Percentiles rank a stretch among this genome's conserved stretches.
These are phyloP conservation scores for Heliconius aoede DNA, from an alignment of 2,888 invertebrate species.

Conservation along the genomic window DNA sequence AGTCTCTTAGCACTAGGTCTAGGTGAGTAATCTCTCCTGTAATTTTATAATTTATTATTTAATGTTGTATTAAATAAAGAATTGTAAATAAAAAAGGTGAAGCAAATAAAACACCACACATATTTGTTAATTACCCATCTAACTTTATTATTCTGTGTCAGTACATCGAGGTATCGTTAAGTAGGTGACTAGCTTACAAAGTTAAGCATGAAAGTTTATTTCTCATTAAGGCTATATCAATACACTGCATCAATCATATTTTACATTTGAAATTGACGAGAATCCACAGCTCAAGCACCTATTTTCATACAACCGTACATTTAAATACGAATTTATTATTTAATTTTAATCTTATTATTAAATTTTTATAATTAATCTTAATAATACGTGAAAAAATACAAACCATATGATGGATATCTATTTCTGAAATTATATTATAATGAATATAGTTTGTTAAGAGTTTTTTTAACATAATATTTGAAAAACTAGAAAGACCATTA, in stretches of 20 bases:
- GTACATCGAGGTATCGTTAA: slow-evolving; percentile 77
- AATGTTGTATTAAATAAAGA: neutral
- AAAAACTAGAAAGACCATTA: neutral
- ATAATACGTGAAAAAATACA: slow-evolving; percentile 44
- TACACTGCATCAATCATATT: slow-evolving; percentile 60
- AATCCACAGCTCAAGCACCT: slow-evolving; percentile 80
- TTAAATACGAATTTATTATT: slow-evolving; percentile 51
- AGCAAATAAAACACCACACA: slow-evolving; percentile 40
- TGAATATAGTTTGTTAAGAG: neutral
- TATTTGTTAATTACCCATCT: slow-evolving; percentile 65
- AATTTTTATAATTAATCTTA: slow-evolving; percentile 29
- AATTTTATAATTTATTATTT: no score
- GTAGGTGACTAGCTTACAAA: slow-evolving; percentile 70
- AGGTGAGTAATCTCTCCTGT: no score
- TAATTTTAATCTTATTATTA: slow-evolving; percentile 31
- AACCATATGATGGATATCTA: slow-evolving; percentile 35
- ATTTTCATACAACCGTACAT: slow-evolving; percentile 79
- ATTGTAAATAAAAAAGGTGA: neutral
- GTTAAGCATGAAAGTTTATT: slow-evolving; percentile 69
- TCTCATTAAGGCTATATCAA: slow-evolving; percentile 61
- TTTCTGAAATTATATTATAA: slow-evolving; percentile 20
- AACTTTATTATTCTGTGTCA: slow-evolving; percentile 71
- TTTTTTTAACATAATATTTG: neutral
- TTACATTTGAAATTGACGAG: slow-evolving; percentile 79
- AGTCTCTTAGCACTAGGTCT: no score